Base-by-base conservation (phyloP, 2,113 vertebrate genomes). In the Myrmophylax atrothorax region DNA sequence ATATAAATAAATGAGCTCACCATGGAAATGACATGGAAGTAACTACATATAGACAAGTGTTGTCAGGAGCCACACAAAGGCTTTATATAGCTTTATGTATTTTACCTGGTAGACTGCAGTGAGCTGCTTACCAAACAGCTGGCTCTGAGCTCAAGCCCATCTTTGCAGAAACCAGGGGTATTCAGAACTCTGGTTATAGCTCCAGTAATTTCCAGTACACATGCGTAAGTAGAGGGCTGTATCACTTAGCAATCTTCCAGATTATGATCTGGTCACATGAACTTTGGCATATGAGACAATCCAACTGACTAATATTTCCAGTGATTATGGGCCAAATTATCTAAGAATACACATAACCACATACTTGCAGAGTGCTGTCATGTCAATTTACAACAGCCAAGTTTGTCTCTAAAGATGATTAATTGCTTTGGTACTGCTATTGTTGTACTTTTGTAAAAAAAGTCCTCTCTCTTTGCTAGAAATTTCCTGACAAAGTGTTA, bases 281-380 rank as follows among this genome's bases (percentile, higher is more conserved):
- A 74, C 6, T 84, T 77, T 90, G 89, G 72, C 83, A 90, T 90
- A 95, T 88, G 84, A 92, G 42, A 67, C 74, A 94, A 92, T 84
- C 63, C 72, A 67, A 40, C 29, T 81, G 68, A 62, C 50, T 74
- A 44, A 56, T 49, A 69, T 70, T 92, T 74, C 80, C 72, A 95
- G 52, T 67, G 44, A 91, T 79, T 63, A 37, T 67, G 73, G 67
- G 64, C 46, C 59, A 82, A 83, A 86, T 88, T 83, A 68, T 74
- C 73, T 72, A 75, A 78, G 66, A 74, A 89, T 75, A 82, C 42
- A 81, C 76, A 22, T 47, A 84, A 47, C 18, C 56, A 50, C 84
- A 49, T 64, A 64, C 73, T 63, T 75, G 14, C 25, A 1, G 3
- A 10, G 10, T 86, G 58, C 55, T 62, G 76, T 55, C 68, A 67